Base-by-base conservation (phyloP, 2,797 vertebrate genomes). In the Margarornis squamiger region DNA sequence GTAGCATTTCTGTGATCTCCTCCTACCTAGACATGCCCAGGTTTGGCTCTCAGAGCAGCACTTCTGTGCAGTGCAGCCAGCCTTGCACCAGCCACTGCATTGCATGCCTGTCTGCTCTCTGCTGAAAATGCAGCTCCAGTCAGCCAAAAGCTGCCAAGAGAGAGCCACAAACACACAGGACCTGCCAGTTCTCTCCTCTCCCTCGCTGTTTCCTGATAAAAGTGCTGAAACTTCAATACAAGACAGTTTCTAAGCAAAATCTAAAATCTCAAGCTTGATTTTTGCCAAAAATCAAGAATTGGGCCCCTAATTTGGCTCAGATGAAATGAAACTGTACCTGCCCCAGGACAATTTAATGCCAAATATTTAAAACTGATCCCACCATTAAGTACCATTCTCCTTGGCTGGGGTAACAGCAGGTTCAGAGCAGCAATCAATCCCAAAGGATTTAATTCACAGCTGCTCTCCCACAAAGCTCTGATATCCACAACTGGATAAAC, bases 11-110 rank as follows among this genome's bases (percentile, higher is more conserved):
- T 86, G 51, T 62, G 41, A 59, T 27, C 17, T 71, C 18, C 61
- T 94, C 86, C 85, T 71, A 82, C 85, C 77, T 67, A 90, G 81
- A 86, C 81, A 95, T 48, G 39, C 49, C 30, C 46, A 71, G 34
- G 14, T 67, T 88, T 94, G 36, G 51, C 67, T 71, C 17, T 34
- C 36, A 13, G 21, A 74, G 49, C 1, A 80, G 45, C 30, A 26
- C 17, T 29, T 34, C 9, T 3, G 6, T 27, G 34, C 65, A 51
- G 55, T 16, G 7, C 51, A 30, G 29, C 21, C 79, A 61, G 70
- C 23, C 39, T 30, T 63, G 13, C 68, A 55, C 14, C 38, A 76
- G 36, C 26, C 48, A 19, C 2, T 23, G 18, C 36, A 14, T 1
- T 23, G 18, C 36, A 14, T 1, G 1, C 12, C 36, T 45, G 46